Evolutionary conservation across 2,113 vertebrate genomes (phyloP), one percentile per base, ranked within the genome.

Genomic region (Micronycteris hirsuta): DNA sequence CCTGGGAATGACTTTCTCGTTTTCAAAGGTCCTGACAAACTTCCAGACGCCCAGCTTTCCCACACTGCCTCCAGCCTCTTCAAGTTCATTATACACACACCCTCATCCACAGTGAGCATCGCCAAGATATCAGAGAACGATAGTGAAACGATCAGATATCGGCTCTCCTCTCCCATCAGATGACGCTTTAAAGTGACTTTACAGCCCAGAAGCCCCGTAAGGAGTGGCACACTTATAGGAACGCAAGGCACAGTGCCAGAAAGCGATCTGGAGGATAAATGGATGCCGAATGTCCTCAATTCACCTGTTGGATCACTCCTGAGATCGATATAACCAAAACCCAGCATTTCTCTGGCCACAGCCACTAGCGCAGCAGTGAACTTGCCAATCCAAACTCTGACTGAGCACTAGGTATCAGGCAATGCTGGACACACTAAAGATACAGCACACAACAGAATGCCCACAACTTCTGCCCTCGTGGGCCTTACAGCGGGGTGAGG

Each of bases 251-350:
- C 15, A 24, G 70, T 1, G 15, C 85, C 85, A 77, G 43, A 61
- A 77, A 52, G 41, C 54, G 45, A 58, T 45, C 3, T 5, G 85
- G 63, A 68, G 22, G 63, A 89, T 63, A 68, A 43, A 70, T n/a
- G 33, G 15, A 58, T 38, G 17, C 49, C 1, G 28, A 13, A 16
- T 12, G 22, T 38, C 45, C 89, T 81, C 54, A 65, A 0, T 7
- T 63, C 36, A 52, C 8, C 82, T 28, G 15, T 8, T 14, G 4
- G 49, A 13, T 5, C 17, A 33, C 54, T 16, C 24, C 49, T 6
- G 24, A 70, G 70, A 10, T 1, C 1, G 28, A 9, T 7, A 22
- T 17, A 52, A 14, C 38, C 43, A 22, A 12, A 8, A 14, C 0
- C 12, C 12, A 43, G 31, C 38, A 3, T 54, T 45, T 11, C 36